Evolutionary conservation across 2,797 vertebrate species (phyloP), one percentile per base, ranked within the genome.

Genomic region (Falco rusticolus): DNA sequence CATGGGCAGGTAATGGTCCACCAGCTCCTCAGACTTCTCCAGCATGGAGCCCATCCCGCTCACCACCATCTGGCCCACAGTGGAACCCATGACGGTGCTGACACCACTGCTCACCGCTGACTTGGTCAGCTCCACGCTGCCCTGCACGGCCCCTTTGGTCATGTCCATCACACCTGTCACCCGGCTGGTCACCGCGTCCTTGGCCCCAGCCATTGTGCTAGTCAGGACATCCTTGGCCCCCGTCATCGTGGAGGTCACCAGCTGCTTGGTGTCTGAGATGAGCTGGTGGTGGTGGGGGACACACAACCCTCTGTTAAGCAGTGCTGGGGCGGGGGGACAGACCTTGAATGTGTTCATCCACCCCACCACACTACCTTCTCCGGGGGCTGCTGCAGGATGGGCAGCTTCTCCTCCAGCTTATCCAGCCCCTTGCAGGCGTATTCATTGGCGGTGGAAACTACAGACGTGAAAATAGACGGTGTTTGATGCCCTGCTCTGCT

Each of bases 1-100:
- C 96, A 99, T 97, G 7, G 99, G 99, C 85, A 99, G 98, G 97
- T 99, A 98, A 53, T 99, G 99, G 77, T 99, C 99, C 28, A 99
- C 98, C 98, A 99, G 98, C 89, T 98, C 97, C 96, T 99, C 99
- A 0, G 99, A 99, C 89, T 97, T 99, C 68, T 98, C 98, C 90
- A 99, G 98, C 72, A 99, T 69, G 2, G 98, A 86, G 68, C 98
- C 98, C 94, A 99, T 89, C 26, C 99, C 97, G 4, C 98, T 99
- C 96, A 98, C 98, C 97, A 99, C 96, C 96, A 98, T 97, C 93
- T 98, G 98, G 13, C 97, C 98, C 90, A 98, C 34, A 0, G 82
- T 20, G 0, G 94, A 97, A 26, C 94, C 97, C 98, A 97, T 96
- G 45, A 97, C 95, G 0, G 94, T 98, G 79, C 74, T 98, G 60